Evolutionary conservation across 1,140 invertebrate species (phyloP).

Genomic region (Chironomus striatipennis): DNA sequence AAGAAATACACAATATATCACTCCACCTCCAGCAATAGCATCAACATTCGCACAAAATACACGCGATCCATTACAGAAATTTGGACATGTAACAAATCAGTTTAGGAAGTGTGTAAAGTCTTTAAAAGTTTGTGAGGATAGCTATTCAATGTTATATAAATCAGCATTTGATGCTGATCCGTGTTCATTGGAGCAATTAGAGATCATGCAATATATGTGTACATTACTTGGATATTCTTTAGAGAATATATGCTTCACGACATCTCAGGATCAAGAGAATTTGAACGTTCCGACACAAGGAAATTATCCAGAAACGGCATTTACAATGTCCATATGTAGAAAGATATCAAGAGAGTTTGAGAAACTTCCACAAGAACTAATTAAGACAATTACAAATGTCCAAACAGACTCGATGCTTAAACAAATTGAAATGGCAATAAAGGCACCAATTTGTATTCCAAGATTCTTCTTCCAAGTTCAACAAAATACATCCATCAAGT

Average conservation of each 20-base stretch:
- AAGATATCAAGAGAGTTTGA: slow-evolving; percentile 33
- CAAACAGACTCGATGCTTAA: slow-evolving; percentile 37
- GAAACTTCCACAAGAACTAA: slow-evolving; percentile 32
- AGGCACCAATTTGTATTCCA: slow-evolving; percentile 44
- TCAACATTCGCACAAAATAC: slow-evolving; percentile 66
- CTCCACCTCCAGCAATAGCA: slow-evolving; percentile 87
- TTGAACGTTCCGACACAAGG: slow-evolving; percentile 35
- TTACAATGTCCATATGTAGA: slow-evolving; percentile 33
- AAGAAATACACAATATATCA: slow-evolving; percentile 75
- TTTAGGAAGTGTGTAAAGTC: slow-evolving; percentile 51
- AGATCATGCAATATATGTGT: slow-evolving; percentile 42
- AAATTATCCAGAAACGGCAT: slow-evolving; percentile 37
- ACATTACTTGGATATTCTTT: slow-evolving; percentile 37
- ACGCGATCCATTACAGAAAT: slow-evolving; percentile 72
- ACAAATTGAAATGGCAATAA: slow-evolving; percentile 37
- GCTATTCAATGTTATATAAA: slow-evolving; percentile 77
- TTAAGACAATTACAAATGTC: slow-evolving; percentile 26
- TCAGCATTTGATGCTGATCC: slow-evolving; percentile 90
- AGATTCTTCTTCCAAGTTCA: slow-evolving; percentile 83
- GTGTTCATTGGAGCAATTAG: slow-evolving; percentile 69
- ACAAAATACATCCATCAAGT: slow-evolving; percentile 70
- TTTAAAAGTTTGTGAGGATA: slow-evolving; percentile 62
- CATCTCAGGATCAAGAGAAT: slow-evolving; percentile 37
- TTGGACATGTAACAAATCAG: slow-evolving; percentile 73
- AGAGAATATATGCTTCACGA: slow-evolving; percentile 36